Conservation (phyloP, 2,888 invertebrate species). For the Pocota personata region DNA sequence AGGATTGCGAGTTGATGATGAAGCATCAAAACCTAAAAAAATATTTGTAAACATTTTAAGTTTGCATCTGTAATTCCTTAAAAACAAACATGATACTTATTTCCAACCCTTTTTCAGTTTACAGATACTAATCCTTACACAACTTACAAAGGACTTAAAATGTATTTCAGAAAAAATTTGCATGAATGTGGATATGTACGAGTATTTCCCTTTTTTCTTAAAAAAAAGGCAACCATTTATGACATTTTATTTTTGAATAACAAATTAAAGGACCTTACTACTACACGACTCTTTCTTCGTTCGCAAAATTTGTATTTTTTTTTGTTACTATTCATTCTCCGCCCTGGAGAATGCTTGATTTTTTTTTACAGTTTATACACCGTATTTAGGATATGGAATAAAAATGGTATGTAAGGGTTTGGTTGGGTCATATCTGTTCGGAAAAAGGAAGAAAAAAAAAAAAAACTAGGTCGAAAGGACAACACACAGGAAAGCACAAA, state of each 20-base stretch:
- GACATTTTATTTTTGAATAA: constrained; percentile 6
- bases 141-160: neutral
- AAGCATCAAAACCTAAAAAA: no score
- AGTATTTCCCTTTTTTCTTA: neutral
- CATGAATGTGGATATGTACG: neutral
- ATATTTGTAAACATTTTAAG: neutral
- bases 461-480: constrained; percentile 25
- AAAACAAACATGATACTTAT: neutral
- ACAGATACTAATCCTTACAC: neutral
- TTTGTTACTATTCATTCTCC: neutral
- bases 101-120: neutral
- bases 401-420: neutral
- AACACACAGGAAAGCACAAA: neutral
- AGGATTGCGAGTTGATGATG: no score
- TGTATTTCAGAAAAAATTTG: neutral
- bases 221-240: neutral
- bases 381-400: constrained; percentile 1
- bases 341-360: neutral
- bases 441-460: neutral
- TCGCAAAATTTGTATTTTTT: neutral
- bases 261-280: constrained; percentile 12
- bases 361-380: neutral
- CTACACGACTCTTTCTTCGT: neutral
- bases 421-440: constrained; percentile 28
- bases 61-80: neutral